phyloP scores from a whole-genome alignment of 2,888 invertebrate genomes.

The Pandemis cinnamomeana region DNA sequence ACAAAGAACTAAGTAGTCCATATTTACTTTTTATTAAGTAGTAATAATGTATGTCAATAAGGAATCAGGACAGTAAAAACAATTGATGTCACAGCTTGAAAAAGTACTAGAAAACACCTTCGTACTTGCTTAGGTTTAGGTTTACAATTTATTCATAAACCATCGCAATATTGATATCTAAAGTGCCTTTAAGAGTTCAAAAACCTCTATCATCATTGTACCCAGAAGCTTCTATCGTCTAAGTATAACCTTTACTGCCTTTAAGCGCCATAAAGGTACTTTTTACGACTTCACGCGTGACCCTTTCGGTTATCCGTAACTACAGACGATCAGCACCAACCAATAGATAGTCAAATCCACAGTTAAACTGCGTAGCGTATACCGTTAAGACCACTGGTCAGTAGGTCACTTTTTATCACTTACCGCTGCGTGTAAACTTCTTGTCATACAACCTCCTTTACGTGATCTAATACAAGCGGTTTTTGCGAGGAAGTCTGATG shows the following conservation, averaged over 20 bases:
- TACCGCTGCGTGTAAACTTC: slow-evolving; percentile 64
- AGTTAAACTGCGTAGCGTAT: slow-evolving; percentile 55
- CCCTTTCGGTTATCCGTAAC: slow-evolving; percentile 19
- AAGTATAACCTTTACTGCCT: background rate
- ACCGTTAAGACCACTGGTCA: slow-evolving; percentile 72
- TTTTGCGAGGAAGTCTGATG: slow-evolving; percentile 19
- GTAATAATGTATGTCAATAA: no score
- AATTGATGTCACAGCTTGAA: no score
- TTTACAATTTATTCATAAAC: background rate
- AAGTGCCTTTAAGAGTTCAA: background rate
- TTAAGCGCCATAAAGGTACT: background rate
- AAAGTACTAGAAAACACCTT: no score
- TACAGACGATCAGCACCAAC: slow-evolving; percentile 19
- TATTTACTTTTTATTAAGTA: no score
- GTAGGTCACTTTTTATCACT: slow-evolving; percentile 78
- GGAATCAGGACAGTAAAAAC: no score
- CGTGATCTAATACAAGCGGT: slow-evolving; percentile 37
- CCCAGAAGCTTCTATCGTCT: background rate
- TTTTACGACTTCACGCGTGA: slow-evolving; percentile 20
- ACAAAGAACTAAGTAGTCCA: background rate
- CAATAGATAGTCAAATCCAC: slow-evolving; percentile 59
- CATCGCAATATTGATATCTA: background rate
- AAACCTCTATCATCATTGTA: background rate
- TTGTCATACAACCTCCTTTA: slow-evolving; percentile 58
- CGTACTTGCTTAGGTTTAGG: background rate